Conservation (phyloP, 1,140 invertebrate species). For the Drosophila takahashii region DNA sequence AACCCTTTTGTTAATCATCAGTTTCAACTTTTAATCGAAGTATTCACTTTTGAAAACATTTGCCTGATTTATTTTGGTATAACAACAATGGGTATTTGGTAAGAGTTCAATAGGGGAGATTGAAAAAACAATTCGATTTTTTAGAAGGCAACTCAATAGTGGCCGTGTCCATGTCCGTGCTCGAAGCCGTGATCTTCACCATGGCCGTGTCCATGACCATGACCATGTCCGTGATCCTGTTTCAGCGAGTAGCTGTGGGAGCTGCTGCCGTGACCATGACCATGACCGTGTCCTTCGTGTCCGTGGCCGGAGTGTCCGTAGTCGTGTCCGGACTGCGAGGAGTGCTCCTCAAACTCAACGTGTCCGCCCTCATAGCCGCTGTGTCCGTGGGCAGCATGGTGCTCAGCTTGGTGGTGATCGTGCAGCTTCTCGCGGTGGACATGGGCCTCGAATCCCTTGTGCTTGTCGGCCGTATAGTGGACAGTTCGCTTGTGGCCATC, state of each 20-base stretch:
- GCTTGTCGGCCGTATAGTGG: slow-evolving; percentile 84
- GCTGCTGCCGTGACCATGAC: slow-evolving; percentile 33
- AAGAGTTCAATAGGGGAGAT: slow-evolving; percentile 18
- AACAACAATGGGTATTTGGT: slow-evolving; percentile 65
- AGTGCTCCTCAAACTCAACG: slow-evolving; percentile 11
- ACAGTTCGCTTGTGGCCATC: slow-evolving; percentile 85
- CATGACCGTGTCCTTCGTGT: slow-evolving; percentile 45
- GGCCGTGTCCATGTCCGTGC: slow-evolving; percentile 63
- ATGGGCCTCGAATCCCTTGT: slow-evolving; percentile 84
- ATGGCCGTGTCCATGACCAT: slow-evolving; percentile 48
- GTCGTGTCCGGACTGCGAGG: slow-evolving; percentile 8
- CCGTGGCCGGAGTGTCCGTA: slow-evolving; percentile 46
- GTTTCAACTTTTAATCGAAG: neutral
- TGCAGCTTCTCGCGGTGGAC: slow-evolving; percentile 84
- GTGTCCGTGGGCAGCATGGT: slow-evolving; percentile 73
- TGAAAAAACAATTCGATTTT: slow-evolving; percentile 21
- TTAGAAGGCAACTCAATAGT: slow-evolving; percentile 38
- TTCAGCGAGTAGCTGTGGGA: slow-evolving; percentile 41
- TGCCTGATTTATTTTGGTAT: slow-evolving; percentile 66
- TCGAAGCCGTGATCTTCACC: slow-evolving; percentile 40
- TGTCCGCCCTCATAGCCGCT: slow-evolving; percentile 66
- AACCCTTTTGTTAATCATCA: too few relatives aligned
- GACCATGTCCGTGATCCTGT: slow-evolving; percentile 36
- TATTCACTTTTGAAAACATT: slow-evolving; percentile 61
- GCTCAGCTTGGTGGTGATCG: slow-evolving; percentile 65